phyloP scores from a whole-genome alignment of 2,113 vertebrate species.

The Cheilinus undulatus region DNA sequence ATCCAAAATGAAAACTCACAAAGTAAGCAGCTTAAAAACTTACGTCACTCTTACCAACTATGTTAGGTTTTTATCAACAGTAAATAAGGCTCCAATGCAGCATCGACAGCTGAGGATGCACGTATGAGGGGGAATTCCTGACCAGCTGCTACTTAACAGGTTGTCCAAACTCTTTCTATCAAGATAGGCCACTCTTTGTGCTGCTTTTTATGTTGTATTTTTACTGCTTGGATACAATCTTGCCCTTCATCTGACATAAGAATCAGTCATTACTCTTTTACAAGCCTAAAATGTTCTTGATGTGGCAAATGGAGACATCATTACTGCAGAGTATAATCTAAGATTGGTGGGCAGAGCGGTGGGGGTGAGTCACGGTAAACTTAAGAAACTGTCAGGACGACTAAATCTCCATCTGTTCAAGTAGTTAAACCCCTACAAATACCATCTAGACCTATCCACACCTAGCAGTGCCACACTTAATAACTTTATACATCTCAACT shows the following conservation, averaged over 20 bases:
- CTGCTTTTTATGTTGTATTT: background rate
- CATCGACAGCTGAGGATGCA: conserved; percentile 50
- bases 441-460: conserved; percentile 11
- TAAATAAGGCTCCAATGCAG: conserved; percentile 22
- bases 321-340: conserved; percentile 46
- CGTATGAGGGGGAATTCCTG: conserved; percentile 64
- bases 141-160: conserved; percentile 45
- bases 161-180: conserved; percentile 28
- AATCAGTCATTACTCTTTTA: background rate
- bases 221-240: background rate
- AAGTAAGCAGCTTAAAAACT: too few relatives aligned
- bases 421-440: conserved; percentile 57
- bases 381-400: conserved; percentile 66
- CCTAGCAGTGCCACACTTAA: conserved; percentile 6
- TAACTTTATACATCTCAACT: background rate
- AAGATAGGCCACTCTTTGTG: conserved; percentile 11
- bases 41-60: conserved; percentile 5
- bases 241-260: background rate
- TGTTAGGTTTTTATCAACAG: conserved; percentile 53
- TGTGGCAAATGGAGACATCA: conserved; percentile 14
- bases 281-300: conserved; percentile 8
- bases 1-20: too few relatives aligned
- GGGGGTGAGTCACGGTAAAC: conserved; percentile 56
- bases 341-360: conserved; percentile 16
- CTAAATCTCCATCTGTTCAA: conserved; percentile 83